A percentile compares a stretch with the other conserved stretches of the same genome.
Evolutionary conservation across 2,113 vertebrate genomes (phyloP).

Genomic region (Caranx ignobilis): DNA sequence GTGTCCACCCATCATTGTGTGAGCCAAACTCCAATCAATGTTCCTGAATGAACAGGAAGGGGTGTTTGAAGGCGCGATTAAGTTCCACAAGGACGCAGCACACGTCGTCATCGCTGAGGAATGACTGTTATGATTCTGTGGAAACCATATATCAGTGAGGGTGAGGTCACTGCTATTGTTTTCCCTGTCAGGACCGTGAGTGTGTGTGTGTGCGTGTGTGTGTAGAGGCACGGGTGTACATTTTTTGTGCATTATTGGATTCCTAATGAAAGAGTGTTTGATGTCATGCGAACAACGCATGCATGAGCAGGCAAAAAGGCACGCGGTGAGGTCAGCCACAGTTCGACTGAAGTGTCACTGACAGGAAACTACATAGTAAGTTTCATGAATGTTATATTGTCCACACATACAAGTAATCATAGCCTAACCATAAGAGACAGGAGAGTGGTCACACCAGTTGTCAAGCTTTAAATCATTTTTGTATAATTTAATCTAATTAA

Average conservation of each 20-base stretch:
- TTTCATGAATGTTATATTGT: constrained; percentile 35
- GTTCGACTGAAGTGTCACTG: constrained; percentile 6
- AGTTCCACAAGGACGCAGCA: constrained; percentile 10
- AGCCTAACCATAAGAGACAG: not conserved
- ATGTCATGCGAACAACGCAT: constrained; percentile 14
- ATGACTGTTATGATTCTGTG: constrained; percentile 22
- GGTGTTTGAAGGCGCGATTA: constrained; percentile 13
- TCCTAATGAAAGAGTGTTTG: constrained; percentile 27
- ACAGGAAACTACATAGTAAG: constrained; percentile 29
- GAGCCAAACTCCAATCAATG: not conserved
- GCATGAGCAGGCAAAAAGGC: constrained; percentile 7
- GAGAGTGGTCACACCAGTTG: not conserved
- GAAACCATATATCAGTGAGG: constrained; percentile 39
- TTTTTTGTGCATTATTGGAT: constrained; percentile 33
- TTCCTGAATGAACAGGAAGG: constrained; percentile 6
- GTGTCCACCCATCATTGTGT: constrained; percentile 1
- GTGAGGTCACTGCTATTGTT: constrained; percentile 71
- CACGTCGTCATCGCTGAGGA: constrained; percentile 33
- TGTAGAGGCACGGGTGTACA: not conserved
- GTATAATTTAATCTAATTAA: too few relatives aligned
- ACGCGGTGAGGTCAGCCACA: not conserved
- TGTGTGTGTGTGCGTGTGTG: constrained; percentile 11
- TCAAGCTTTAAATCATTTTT: too few relatives aligned
- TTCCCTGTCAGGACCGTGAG: not conserved
- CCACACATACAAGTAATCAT: not conserved